Percentiles rank a stretch among this genome's conserved stretches.
Conservation (phyloP, 2,797 vertebrate genomes). For the Urocyon cinereoargenteus region DNA sequence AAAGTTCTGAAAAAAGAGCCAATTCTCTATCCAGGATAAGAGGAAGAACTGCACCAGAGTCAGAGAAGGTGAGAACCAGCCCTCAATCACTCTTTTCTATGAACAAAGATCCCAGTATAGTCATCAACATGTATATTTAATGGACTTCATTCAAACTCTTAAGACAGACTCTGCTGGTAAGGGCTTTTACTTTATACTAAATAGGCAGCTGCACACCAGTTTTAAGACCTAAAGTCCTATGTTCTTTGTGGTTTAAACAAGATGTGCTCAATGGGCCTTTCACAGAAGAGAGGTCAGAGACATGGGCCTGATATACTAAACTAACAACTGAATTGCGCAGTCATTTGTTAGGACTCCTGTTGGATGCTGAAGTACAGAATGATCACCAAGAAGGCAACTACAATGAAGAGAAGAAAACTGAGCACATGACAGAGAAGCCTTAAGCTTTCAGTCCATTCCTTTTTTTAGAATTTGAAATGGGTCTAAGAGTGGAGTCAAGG, state of each 20-base stretch:
- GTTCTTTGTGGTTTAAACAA: neutral
- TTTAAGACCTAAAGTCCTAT: neutral
- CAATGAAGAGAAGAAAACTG: neutral
- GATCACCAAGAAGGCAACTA: neutral
- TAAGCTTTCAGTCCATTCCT: neutral
- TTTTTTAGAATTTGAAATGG: neutral
- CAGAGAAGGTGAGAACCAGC: neutral
- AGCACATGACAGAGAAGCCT: neutral
- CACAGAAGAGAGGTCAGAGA: constrained; percentile 17
- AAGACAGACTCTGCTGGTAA: neutral
- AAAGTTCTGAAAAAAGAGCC: neutral
- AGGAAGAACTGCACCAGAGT: neutral
- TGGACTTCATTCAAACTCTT: neutral
- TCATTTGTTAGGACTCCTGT: constrained; percentile 19
- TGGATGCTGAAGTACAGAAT: neutral
- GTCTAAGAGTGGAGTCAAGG: neutral
- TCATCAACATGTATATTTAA: neutral
- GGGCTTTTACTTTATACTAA: neutral
- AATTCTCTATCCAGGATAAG: neutral
- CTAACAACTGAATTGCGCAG: neutral
- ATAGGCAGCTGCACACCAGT: neutral
- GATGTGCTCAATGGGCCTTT: neutral
- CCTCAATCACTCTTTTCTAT: constrained; percentile 20
- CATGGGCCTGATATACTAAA: neutral
- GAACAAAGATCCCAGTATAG: neutral